Evolutionary conservation across 2,113 vertebrate species (phyloP).

Genomic region (Sander lucioperca): DNA sequence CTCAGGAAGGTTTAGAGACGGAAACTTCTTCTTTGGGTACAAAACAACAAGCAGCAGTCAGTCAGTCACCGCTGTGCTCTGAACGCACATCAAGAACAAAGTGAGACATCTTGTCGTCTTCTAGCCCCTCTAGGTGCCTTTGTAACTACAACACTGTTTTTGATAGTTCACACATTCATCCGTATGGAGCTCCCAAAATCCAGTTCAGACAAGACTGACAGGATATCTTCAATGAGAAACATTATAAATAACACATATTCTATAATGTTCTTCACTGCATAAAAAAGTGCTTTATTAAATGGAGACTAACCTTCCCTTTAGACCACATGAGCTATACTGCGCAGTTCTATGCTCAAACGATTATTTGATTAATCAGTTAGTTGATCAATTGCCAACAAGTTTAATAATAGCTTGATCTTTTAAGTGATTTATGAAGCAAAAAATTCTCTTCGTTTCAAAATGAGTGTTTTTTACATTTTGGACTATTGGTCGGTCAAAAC

Average conservation of each 20-base stretch:
- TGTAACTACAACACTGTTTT: constrained; percentile 55
- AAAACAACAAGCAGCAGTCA: constrained; percentile 58
- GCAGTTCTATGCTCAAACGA: not conserved
- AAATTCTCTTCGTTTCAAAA: not conserved
- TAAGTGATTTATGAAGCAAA: not conserved
- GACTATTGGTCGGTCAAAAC: not conserved
- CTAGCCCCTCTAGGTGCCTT: constrained; percentile 59
- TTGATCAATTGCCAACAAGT: not conserved
- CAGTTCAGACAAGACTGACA: constrained; percentile 65
- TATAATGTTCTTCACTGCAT: constrained; percentile 34
- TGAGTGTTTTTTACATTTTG: not conserved
- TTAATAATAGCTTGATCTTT: not conserved
- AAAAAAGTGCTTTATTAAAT: not conserved
- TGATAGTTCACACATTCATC: constrained; percentile 54
- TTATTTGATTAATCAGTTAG: not conserved
- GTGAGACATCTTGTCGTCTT: constrained; percentile 56
- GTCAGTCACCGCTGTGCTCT: constrained; percentile 49
- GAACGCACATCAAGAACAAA: constrained; percentile 68
- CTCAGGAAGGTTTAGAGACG: constrained; percentile 46
- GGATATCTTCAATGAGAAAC: constrained; percentile 42
- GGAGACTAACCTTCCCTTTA: constrained; percentile 5
- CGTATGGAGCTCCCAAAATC: constrained; percentile 42
- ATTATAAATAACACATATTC: constrained; percentile 58
- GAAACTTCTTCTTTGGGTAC: constrained; percentile 52
- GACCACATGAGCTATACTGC: not conserved